Evolutionary conservation across 64 coral and sea anemone genomes (phyloP), one percentile per base, ranked within the genome.

Genomic region (Actinia tenebrosa): DNA sequence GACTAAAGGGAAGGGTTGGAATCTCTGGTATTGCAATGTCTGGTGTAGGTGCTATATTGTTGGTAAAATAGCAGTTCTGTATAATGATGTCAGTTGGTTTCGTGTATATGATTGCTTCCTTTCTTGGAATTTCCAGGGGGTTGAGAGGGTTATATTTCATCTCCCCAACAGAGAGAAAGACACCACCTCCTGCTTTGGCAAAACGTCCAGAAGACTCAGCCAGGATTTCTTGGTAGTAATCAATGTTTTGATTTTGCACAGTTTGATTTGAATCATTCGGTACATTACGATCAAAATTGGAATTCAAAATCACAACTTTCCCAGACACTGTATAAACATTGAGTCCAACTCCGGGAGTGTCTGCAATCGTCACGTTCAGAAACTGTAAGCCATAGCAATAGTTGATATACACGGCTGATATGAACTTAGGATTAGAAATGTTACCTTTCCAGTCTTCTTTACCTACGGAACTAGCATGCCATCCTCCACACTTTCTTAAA

Each of bases 1-100:
- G 97, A 84, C 93, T 95, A 63, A 99, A 99, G 1, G 94, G 91
- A 50, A 96, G 72, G 5, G 82, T 80, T 84, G 97, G 90, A 7
- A 84, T 82, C 10, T 92, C 88, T 37, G 80, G 86, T 8, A 18
- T 58, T 19, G 88, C 75, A 17, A 89, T 17, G 9, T 95, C 71
- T 44, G 89, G 86, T 22, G 63, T 80, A 6, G 93, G 93, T 27
- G 93, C 89, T 54, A 80, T 13, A 81, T 95, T 95, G 56, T 86
- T 64, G 20, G 37, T 88, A 52, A 95, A 95, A 54, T 60, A 27
- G 52, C 91, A 92, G 71, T 83, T 63, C 19, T 50, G 88, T 13
- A 92, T 85, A 15, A 61, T 5, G 1, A 85, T 15, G 63, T 64
- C 53, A 3, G 10, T 64, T 22, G 54, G 54, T 85, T 62, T 85